Evolutionary conservation across 2,888 invertebrate species (phyloP).

Genomic region (Yponomeuta sedellus): DNA sequence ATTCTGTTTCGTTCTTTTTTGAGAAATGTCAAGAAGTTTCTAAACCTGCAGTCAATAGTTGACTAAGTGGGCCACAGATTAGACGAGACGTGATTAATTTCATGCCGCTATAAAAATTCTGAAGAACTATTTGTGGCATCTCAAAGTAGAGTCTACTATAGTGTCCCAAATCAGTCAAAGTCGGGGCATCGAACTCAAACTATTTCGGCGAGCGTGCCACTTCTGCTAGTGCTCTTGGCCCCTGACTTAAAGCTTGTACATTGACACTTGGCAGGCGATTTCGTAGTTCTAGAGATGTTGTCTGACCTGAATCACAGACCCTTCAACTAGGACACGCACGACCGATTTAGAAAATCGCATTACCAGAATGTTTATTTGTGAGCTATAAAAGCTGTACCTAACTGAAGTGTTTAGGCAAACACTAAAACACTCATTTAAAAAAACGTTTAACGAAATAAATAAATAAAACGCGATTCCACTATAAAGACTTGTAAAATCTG

Average conservation of each 20-base stretch:
- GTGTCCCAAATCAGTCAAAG: conserved; percentile 19
- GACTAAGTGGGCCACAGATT: no score
- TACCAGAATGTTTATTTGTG: not conserved
- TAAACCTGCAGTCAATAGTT: no score
- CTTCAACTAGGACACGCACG: not conserved
- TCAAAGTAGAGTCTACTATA: conserved; percentile 2
- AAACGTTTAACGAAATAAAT: no score
- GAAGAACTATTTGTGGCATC: not conserved
- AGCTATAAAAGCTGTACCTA: not conserved
- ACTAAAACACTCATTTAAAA: no score
- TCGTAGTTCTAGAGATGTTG: not conserved
- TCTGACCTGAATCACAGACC: conserved; percentile 8
- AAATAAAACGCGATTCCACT: no score
- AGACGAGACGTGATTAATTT: not conserved
- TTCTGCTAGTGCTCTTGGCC: conserved; percentile 15
- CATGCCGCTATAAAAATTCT: not conserved
- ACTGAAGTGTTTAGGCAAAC: not conserved
- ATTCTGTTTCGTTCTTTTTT: no score
- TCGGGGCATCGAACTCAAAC: conserved; percentile 18
- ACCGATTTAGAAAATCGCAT: not conserved
- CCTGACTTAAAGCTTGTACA: conserved; percentile 9
- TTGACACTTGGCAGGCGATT: conserved; percentile 13
- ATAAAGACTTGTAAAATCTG: no score
- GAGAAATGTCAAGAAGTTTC: no score
- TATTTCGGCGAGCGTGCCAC: conserved; percentile 14